Conservation (phyloP, 2,113 vertebrate genomes). For the Engraulis encrasicolus region DNA sequence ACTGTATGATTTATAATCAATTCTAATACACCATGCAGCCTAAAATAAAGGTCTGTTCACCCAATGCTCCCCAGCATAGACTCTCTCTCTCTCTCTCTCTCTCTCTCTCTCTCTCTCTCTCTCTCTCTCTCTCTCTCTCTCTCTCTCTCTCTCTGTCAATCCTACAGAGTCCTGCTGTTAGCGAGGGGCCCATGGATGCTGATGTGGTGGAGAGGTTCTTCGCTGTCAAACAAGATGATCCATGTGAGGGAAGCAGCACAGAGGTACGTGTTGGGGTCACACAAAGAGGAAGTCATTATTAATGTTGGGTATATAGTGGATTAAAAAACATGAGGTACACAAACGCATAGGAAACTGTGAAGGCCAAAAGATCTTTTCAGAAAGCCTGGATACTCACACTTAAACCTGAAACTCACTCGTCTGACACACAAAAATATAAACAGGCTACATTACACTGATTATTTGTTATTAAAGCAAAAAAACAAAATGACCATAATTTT, state of each 20-base stretch:
- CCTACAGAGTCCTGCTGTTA: background rate
- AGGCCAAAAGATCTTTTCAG: too few species aligned
- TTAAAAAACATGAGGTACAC: background rate
- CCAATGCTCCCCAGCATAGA: too few species aligned
- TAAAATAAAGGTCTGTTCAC: too few species aligned
- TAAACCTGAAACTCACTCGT: too few species aligned
- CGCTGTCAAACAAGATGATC: constrained; percentile 55
- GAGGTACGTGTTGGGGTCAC: constrained; percentile 59
- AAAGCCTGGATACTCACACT: too few species aligned
- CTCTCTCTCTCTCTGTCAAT: background rate
- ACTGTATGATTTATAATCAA: too few species aligned
- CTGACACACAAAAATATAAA: background rate
- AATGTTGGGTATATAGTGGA: background rate
- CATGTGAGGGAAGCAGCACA: constrained; percentile 34
- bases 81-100: background rate
- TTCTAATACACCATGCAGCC: too few species aligned
- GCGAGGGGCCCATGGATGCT: constrained; percentile 50
- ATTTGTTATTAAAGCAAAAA: too few species aligned
- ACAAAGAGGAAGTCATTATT: background rate
- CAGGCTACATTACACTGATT: background rate
- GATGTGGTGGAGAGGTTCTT: constrained; percentile 74
- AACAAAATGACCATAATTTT: background rate
- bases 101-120: background rate
- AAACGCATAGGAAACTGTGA: background rate
- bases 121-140: background rate